Evolutionary conservation across 1,140 invertebrate species (phyloP).

Genomic region (Polypedilum pembai): DNA sequence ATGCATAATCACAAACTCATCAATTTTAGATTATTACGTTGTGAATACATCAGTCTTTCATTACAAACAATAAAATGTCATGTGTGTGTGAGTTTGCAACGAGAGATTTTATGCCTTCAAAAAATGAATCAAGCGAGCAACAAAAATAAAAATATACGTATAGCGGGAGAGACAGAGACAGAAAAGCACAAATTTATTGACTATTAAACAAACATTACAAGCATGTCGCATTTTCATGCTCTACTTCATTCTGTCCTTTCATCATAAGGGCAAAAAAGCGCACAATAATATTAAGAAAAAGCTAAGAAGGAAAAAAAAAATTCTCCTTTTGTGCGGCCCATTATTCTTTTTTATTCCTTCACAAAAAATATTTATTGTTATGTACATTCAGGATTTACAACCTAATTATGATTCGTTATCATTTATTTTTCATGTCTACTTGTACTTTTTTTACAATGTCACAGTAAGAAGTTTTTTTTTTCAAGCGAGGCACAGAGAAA

Average conservation of each 20-base stretch:
- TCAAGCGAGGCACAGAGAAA: neutral
- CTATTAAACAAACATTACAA: constrained; percentile 28
- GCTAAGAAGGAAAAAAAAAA: neutral
- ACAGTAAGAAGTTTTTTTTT: neutral
- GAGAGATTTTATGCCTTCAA: neutral
- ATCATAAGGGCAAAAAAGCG: neutral
- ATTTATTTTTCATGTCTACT: neutral
- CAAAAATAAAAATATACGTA: neutral
- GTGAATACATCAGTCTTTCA: too few relatives aligned
- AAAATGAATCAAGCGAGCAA: neutral
- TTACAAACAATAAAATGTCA: neutral
- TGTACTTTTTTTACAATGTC: neutral
- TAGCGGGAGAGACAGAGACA: neutral
- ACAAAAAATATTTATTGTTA: constrained; percentile 6
- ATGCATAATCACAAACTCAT: too few relatives aligned
- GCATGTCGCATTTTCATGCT: constrained; percentile 24
- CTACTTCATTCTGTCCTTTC: constrained; percentile 15
- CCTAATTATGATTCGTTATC: constrained; percentile 28
- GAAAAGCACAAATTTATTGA: constrained; percentile 25
- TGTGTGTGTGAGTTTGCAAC: neutral
- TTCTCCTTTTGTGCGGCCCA: neutral
- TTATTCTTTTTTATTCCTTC: constrained; percentile 14
- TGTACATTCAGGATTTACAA: constrained; percentile 25
- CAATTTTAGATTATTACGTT: too few relatives aligned
- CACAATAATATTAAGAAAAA: neutral